Conservation (phyloP, 2,113 vertebrate genomes). For the Trichomycterus rosablanca region DNA sequence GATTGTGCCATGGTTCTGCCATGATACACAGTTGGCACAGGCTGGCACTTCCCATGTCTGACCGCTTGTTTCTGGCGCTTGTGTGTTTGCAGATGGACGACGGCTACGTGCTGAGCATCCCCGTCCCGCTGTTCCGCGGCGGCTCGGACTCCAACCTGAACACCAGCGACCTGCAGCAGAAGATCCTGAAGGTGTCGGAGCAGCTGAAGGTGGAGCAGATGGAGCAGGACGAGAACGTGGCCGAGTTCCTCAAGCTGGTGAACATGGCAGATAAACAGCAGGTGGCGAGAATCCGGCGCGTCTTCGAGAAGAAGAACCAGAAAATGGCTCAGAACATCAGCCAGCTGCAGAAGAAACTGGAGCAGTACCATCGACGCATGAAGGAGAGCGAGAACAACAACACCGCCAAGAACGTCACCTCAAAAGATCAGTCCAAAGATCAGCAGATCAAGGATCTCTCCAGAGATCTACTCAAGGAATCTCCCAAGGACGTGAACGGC, state of each 20-base stretch:
- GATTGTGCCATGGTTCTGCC: no score
- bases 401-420: conserved; percentile 53
- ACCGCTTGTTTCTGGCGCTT: no score
- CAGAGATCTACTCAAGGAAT: conserved; percentile 81
- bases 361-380: conserved; percentile 88
- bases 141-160: conserved; percentile 72
- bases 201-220: conserved; percentile 96
- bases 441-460: neutral
- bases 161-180: conserved; percentile 77
- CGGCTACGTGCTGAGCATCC: conserved; percentile 59
- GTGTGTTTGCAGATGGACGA: conserved; percentile 80
- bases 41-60: no score
- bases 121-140: conserved; percentile 65
- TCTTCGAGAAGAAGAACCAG: conserved; percentile 98
- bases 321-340: conserved; percentile 89
- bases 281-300: conserved; percentile 89
- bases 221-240: conserved; percentile 86
- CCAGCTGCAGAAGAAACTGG: conserved; percentile 93
- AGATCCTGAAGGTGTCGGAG: conserved; percentile 93
- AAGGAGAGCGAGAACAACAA: conserved; percentile 78
- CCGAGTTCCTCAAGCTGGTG: conserved; percentile 91
- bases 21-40: no score
- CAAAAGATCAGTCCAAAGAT: conserved; percentile 27
- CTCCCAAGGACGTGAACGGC: conserved; percentile 83
- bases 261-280: conserved; percentile 94